These are phyloP conservation scores for Carposina sasakii DNA, from an alignment of 1,140 invertebrate genomes.

Conservation along the genomic window DNA sequence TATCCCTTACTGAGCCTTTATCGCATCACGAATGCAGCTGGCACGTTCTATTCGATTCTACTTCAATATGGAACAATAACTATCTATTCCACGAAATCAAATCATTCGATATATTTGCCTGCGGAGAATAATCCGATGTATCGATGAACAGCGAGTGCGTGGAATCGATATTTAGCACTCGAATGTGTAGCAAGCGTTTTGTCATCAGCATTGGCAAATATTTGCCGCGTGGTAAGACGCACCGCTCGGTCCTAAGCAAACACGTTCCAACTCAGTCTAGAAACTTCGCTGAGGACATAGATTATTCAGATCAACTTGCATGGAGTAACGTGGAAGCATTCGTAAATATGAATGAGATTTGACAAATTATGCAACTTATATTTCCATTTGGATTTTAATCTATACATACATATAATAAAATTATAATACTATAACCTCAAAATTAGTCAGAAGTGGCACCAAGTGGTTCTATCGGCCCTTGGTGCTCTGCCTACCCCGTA, in stretches of 20 bases:
- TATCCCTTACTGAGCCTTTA: background rate
- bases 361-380: background rate
- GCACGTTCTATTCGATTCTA: slow-evolving; percentile 15
- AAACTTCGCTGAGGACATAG: background rate
- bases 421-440: background rate
- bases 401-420: background rate
- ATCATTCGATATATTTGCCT: slow-evolving; percentile 40
- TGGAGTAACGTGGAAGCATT: background rate
- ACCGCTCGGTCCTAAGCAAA: slow-evolving; percentile 39
- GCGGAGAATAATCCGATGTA: slow-evolving; percentile 32
- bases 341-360: background rate
- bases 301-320: background rate
- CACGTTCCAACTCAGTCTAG: slow-evolving; percentile 24
- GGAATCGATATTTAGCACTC: slow-evolving; percentile 8
- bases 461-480: too few relatives aligned
- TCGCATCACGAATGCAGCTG: background rate
- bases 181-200: slow-evolving; percentile 26
- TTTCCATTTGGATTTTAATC: background rate
- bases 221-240: slow-evolving; percentile 36
- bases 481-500: too few relatives aligned
- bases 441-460: too few relatives aligned
- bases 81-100: too few relatives aligned
- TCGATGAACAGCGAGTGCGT: background rate
- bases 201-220: slow-evolving; percentile 45
- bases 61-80: slow-evolving; percentile 57